A percentile compares a stretch with the other conserved stretches of the same genome.
phyloP scores from a whole-genome alignment of 2,113 vertebrate genomes.

The Neodontobutis hainanensis region DNA sequence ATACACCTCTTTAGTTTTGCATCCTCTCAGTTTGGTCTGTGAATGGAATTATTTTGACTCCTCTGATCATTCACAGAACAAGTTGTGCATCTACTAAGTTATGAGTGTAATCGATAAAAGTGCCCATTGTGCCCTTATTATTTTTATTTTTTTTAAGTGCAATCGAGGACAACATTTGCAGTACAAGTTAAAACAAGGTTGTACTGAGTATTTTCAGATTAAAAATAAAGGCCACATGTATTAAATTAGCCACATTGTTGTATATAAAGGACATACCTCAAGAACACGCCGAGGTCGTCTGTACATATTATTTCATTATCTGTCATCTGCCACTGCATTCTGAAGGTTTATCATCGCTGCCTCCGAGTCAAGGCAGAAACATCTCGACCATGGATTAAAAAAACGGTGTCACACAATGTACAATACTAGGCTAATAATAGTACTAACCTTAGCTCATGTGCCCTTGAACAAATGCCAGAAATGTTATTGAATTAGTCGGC shows the following conservation, averaged over 20 bases:
- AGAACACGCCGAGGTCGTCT: background rate
- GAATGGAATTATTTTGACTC: too few relatives aligned
- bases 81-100: too few relatives aligned
- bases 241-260: conserved; percentile 24
- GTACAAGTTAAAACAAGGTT: background rate
- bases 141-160: too few relatives aligned
- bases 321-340: conserved; percentile 30
- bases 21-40: too few relatives aligned
- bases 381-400: conserved; percentile 64
- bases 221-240: conserved; percentile 13
- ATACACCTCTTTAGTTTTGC: too few relatives aligned
- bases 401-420: conserved; percentile 59
- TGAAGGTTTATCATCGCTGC: conserved; percentile 7
- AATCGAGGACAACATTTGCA: background rate
- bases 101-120: too few relatives aligned
- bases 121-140: too few relatives aligned
- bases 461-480: conserved; percentile 57
- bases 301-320: conserved; percentile 20
- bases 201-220: background rate
- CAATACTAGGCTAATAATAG: conserved; percentile 62
- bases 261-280: conserved; percentile 10
- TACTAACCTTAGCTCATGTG: conserved; percentile 19
- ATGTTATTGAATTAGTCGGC: conserved; percentile 54
- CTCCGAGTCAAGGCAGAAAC: conserved; percentile 54
- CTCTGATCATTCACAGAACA: too few relatives aligned